Evolutionary conservation across 1,140 invertebrate species (phyloP), one percentile per base, ranked within the genome.

Genomic region (Bombus ignitus): DNA sequence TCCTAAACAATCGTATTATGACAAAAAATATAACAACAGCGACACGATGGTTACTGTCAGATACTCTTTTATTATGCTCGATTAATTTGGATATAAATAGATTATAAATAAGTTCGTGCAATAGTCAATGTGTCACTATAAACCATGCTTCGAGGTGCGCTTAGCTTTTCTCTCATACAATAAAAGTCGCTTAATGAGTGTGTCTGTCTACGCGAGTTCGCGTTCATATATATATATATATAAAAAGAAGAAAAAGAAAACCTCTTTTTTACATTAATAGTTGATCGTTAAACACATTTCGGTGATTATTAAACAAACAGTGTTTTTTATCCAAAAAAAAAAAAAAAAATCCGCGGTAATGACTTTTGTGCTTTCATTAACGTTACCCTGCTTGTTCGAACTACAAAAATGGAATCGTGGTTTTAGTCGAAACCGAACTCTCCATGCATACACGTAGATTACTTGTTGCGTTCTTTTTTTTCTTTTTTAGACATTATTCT

Each of bases 51-150:
- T 25, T 86, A 83, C 81, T 83, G 72, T 83, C 81, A 83, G 85
- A 86, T 86, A 86, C 70, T 81, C 84, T 85, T 85, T 85, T 85
- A 85, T 85, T 85, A 85, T 85, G 79, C 79, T 85, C 47, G 84
- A 81, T 81, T 85, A 85, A 81, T 81, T 85, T 81, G 78, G 71
- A 85, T 85, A 85, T 85, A 85, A 85, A 85, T 85, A 85, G 84
- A 85, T 85, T 81, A 81, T 85, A 81, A 81, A 85, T 85, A 85
- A 74, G 79, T 81, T 81, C 71, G 78, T 81, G 79, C 84, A 75
- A 81, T 85, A 81, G 78, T 85, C 70, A 85, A 81, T 78, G 78
- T 81, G 71, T 85, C 79, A 57, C 59, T 85, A 81, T 81, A 85
- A 85, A 85, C 39, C 84, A 73, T 85, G 84, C 79, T 81, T 85